phyloP scores from a whole-genome alignment of 2,113 vertebrate genomes.

The Pelecanus crispus region DNA sequence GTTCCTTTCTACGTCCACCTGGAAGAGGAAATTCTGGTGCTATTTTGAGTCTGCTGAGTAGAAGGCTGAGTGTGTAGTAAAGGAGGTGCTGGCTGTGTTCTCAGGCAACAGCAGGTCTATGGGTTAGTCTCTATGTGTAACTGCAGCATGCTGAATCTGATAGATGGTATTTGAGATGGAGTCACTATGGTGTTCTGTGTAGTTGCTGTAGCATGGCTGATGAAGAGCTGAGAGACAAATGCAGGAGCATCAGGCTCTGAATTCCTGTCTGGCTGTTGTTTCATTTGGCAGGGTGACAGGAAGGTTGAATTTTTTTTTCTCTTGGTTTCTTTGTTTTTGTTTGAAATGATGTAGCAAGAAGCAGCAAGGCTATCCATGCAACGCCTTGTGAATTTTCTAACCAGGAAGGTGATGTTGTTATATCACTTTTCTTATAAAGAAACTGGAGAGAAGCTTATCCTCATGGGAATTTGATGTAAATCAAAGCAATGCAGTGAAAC shows the following conservation, averaged over 20 bases:
- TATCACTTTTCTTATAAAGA: not conserved
- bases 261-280: not conserved
- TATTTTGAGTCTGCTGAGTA: not conserved
- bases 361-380: not conserved
- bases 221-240: not conserved
- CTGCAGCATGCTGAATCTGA: not conserved
- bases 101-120: not conserved
- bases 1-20: not conserved
- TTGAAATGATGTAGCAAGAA: not conserved
- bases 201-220: not conserved
- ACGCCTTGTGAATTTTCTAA: not conserved
- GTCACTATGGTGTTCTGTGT: not conserved
- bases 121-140: not conserved
- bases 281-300: not conserved
- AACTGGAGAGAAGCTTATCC: not conserved
- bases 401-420: not conserved
- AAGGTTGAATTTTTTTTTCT: not conserved
- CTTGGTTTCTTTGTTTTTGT: not conserved
- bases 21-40: not conserved
- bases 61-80: not conserved
- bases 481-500: not conserved
- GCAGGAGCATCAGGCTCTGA: not conserved
- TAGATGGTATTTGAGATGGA: not conserved
- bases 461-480: not conserved
- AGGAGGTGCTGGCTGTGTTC: not conserved